Percentiles rank a stretch among this genome's conserved stretches.
Evolutionary conservation across 2,113 vertebrate genomes (phyloP).

Genomic region (Lycaon pictus): DNA sequence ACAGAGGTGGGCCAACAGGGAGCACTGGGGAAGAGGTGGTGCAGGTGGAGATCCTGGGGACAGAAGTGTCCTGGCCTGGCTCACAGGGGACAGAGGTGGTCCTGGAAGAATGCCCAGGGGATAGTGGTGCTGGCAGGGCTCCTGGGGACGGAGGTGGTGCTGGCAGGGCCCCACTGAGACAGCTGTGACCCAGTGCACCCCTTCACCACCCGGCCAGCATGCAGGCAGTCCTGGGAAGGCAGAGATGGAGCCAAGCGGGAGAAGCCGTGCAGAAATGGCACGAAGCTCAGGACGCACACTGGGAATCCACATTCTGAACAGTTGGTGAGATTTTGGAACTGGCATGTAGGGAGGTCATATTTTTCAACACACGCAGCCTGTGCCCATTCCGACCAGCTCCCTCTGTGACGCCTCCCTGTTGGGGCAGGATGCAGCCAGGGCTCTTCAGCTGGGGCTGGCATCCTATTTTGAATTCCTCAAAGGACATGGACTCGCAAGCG

Average conservation of each 20-base stretch:
- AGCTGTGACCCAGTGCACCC: neutral
- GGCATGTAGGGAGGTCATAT: neutral
- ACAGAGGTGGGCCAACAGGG: neutral
- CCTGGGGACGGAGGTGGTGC: neutral
- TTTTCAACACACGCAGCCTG: neutral
- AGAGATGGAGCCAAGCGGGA: rapidly evolving
- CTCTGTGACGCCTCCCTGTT: neutral
- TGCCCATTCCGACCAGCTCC: neutral
- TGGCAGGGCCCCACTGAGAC: neutral
- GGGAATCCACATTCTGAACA: neutral
- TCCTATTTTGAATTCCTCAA: neutral
- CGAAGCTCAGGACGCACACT: rapidly evolving
- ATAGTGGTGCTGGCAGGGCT: rapidly evolving
- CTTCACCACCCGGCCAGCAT: neutral
- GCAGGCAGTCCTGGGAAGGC: neutral
- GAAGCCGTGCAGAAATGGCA: rapidly evolving
- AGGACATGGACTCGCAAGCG: rapidly evolving
- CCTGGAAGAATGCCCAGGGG: neutral
- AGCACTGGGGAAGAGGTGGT: too few relatives aligned
- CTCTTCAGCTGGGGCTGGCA: neutral
- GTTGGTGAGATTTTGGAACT: neutral
- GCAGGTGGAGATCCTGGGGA: neutral
- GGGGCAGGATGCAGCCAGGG: rapidly evolving
- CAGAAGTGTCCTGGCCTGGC: neutral
- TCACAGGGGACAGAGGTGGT: neutral